Conservation (phyloP, 2,113 vertebrate genomes). For the Grammomys dolichurus region DNA sequence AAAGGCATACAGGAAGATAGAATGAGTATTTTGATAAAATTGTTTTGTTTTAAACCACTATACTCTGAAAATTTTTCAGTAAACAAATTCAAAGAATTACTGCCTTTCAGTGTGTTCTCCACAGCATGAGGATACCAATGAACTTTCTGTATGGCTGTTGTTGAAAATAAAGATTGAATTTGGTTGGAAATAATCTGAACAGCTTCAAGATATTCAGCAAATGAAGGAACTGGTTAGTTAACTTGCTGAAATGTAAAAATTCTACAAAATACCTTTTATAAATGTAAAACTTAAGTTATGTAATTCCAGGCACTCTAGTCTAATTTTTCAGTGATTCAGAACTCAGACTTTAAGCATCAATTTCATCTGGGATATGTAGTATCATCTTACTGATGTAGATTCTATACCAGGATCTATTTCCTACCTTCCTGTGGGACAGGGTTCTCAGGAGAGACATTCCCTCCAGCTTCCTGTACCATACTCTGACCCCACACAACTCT, state of each 20-base stretch:
- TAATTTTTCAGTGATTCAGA: slow-evolving; percentile 47
- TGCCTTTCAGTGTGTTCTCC: not conserved
- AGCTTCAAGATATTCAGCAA: not conserved
- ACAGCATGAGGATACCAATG: not conserved
- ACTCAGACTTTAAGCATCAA: slow-evolving; percentile 25
- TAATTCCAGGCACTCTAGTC: not conserved
- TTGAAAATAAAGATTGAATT: not conserved
- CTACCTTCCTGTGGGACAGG: not conserved
- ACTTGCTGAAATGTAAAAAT: slow-evolving; percentile 40
- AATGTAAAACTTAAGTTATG: slow-evolving; percentile 18
- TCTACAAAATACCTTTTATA: not conserved
- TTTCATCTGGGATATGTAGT: slow-evolving; percentile 57
- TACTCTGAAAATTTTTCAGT: not conserved
- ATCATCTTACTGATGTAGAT: not conserved
- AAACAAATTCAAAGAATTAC: not conserved
- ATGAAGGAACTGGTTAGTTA: not conserved
- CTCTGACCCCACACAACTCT: not conserved
- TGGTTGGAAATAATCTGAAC: not conserved
- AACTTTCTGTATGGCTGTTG: not conserved
- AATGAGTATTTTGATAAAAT: not conserved
- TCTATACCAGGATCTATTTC: not conserved
- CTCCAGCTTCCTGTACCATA: not conserved
- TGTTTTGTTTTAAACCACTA: not conserved
- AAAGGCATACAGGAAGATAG: not conserved
- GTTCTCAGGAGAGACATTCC: not conserved